Conservation (phyloP, 2,113 vertebrate genomes). For the Mirza zaza region DNA sequence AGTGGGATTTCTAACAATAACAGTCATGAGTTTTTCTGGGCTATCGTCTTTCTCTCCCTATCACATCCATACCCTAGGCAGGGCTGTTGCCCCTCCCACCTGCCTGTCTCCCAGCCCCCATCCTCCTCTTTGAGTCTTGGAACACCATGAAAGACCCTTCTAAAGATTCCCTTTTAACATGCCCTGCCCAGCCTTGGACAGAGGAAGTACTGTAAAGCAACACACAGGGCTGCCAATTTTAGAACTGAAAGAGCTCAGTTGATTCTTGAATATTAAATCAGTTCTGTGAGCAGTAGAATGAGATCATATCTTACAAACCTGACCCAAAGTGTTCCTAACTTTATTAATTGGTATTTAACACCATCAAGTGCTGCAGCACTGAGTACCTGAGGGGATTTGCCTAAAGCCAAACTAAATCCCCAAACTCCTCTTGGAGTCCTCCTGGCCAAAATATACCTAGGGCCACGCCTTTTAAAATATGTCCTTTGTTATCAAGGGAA, state of each 20-base stretch:
- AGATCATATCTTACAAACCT: conserved; percentile 11
- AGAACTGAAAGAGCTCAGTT: conserved; percentile 56
- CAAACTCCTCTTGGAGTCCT: background rate
- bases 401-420: background rate
- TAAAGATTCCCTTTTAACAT: conserved; percentile 33
- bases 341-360: conserved; percentile 58
- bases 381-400: background rate
- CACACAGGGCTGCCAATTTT: conserved; percentile 24
- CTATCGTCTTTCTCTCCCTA: conserved; percentile 16
- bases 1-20: conserved; percentile 24
- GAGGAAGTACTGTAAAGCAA: conserved; percentile 55
- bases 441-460: background rate
- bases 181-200: background rate
- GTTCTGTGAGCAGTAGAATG: conserved; percentile 60
- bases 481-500: conserved; percentile 73
- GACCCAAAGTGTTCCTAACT: conserved; percentile 43
- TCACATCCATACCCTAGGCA: background rate
- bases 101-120: background rate
- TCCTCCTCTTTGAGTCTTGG: conserved; percentile 48
- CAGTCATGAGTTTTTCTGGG: conserved; percentile 32
- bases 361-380: background rate
- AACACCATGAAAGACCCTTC: conserved; percentile 58
- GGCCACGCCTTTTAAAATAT: conserved; percentile 70
- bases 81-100: background rate
- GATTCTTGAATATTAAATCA: conserved; percentile 64